Base-by-base conservation (phyloP, 1,140 invertebrate species). In the Mamestra configurata region DNA sequence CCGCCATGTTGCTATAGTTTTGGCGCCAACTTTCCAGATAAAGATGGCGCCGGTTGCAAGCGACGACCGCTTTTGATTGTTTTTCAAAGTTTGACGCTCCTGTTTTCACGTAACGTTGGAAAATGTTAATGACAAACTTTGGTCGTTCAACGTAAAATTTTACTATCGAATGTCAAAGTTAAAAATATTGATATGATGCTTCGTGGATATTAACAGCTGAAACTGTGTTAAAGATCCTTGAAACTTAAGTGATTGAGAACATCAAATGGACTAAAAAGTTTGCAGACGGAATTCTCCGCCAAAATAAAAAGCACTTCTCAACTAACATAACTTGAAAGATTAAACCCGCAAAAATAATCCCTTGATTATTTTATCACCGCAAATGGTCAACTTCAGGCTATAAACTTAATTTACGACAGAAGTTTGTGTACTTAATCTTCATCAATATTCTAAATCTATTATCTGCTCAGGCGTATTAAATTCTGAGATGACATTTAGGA, bases 21-120 rank as follows among this genome's bases (percentile, higher is more conserved):
- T 87, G 82, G 88, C 89, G 84, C 83, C 68, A 92, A 94, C 77
- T 93, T 89, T 81, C 49, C 84, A 80, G 72, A 89, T 91, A 93
- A 92, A 93, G 88, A 89, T 90, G 85, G 88, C 88, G 87, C 81
- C 84, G 81, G 53, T 55, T 85, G 84, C 40, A 46, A 11, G 51
- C 43, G 61, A 81, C 75, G 64, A 49, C 49, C 37, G 73, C 35
- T 70, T 77, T 68, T 70, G 46, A 77, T 80, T 49, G 70, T 80
- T 80, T 75, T 75, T 73, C 40, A 51, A 77, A 77, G 75, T 61
- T 77, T 77, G 51, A 71, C 73, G 27, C 66, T 72, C 46, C 11
- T 77, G 75, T 68, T 77, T 77, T 51, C 75, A 40, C 59, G 37
- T 68, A 68, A 40, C 75, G 73, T 0, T 37, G 57, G 31, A 31